A percentile compares a stretch with the other conserved stretches of the same genome.
These are phyloP conservation scores for Alfaro cultratus DNA, from an alignment of 2,797 vertebrate species.

Conservation along the genomic window DNA sequence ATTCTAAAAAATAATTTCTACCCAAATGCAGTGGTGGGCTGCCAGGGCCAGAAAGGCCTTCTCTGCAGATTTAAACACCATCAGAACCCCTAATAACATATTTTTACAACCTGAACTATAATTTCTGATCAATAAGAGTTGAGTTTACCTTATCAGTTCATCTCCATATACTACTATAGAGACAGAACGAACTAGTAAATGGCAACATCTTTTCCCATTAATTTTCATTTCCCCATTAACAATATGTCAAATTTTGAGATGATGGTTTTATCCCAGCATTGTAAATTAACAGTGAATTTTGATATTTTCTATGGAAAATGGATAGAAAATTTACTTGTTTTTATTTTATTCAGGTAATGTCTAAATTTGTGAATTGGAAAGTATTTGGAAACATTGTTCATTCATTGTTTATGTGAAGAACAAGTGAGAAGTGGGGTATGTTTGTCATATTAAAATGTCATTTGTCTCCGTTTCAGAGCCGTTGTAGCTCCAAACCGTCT, in stretches of 20 bases:
- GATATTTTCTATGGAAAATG: neutral
- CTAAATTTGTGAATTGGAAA: neutral
- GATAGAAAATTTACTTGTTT: neutral
- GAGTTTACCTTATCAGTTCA: no score
- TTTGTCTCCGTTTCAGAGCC: neutral
- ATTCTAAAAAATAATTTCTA: neutral
- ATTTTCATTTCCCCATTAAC: neutral
- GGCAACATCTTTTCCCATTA: neutral
- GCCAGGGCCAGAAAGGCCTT: neutral
- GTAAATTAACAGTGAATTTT: neutral
- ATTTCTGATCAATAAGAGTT: no score
- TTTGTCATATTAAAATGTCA: neutral
- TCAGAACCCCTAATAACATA: no score
- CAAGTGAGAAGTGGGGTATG: neutral
- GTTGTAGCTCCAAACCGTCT: constrained; percentile 27
- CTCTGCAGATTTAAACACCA: no score
- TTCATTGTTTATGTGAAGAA: neutral
- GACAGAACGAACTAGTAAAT: neutral
- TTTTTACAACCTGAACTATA: no score
- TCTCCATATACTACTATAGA: neutral
- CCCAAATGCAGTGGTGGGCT: neutral
- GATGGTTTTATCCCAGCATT: neutral
- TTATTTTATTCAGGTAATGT: neutral
- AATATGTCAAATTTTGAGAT: neutral
- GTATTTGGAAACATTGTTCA: neutral